These are phyloP conservation scores for Alloscopus bannaensis DNA, from an alignment of 2,888 invertebrate species.

Conservation along the genomic window DNA sequence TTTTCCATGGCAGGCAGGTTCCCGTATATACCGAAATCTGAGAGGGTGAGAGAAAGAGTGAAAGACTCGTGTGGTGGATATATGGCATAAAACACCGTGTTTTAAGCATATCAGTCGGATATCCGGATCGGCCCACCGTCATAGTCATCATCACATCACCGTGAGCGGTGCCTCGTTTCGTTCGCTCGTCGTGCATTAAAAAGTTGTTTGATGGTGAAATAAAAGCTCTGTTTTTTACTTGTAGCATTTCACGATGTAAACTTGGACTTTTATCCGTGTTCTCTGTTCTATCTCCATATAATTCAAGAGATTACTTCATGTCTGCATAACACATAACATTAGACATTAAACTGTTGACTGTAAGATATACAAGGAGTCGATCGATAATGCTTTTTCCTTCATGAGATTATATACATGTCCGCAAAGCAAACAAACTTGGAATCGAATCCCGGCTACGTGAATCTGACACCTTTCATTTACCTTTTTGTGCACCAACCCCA, in stretches of 20 bases:
- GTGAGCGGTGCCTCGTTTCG: not conserved
- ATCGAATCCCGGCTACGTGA: not conserved
- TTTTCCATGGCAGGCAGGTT: conserved; percentile 21
- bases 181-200: conserved; percentile 1
- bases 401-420: conserved; percentile 15
- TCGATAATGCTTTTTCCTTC: conserved; percentile 14
- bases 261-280: not conserved
- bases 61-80: no score
- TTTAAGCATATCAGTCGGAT: conserved; percentile 39
- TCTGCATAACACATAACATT: not conserved
- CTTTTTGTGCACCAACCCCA: no score
- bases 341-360: not conserved
- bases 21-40: conserved; percentile 20
- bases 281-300: conserved; percentile 1
- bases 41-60: no score
- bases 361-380: not conserved
- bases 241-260: conserved; percentile 14
- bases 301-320: not conserved
- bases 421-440: conserved; percentile 16
- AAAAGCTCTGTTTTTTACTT: conserved; percentile 7
- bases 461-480: conserved; percentile 28
- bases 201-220: conserved; percentile 19
- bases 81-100: not conserved
- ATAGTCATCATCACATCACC: conserved; percentile 36
- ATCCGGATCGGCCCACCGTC: conserved; percentile 51